Evolutionary conservation across 2,797 vertebrate genomes (phyloP).

Genomic region (Bovichtus variegatus): DNA sequence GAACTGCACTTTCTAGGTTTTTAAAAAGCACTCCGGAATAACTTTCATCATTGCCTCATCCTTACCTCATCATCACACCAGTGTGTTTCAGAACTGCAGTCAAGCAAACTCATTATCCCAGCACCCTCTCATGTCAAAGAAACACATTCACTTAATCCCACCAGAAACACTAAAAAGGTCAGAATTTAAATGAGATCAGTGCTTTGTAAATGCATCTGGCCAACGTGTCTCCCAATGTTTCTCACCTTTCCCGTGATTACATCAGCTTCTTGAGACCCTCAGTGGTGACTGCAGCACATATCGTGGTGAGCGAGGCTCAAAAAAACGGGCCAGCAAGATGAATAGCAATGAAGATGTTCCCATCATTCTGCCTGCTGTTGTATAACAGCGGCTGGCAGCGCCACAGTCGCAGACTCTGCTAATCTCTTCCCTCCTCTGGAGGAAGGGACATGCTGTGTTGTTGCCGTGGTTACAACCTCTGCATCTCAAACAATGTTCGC

Average conservation of each 20-base stretch:
- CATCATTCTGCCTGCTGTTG: constrained; percentile 29
- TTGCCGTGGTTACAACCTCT: constrained; percentile 68
- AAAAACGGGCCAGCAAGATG: constrained; percentile 14
- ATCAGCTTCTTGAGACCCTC: constrained; percentile 57
- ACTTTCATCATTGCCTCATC: constrained; percentile 29
- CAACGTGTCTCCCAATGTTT: constrained; percentile 41
- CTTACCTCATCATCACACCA: constrained; percentile 18
- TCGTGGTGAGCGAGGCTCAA: not conserved
- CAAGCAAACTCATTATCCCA: constrained; percentile 47
- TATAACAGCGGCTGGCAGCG: constrained; percentile 35
- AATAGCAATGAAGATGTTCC: constrained; percentile 53
- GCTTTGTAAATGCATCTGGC: constrained; percentile 38
- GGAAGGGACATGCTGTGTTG: constrained; percentile 52
- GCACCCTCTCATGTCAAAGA: constrained; percentile 40
- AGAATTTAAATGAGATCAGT: constrained; percentile 58
- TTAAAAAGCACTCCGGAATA: constrained; percentile 11
- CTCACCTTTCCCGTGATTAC: constrained; percentile 67
- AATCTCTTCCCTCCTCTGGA: constrained; percentile 17
- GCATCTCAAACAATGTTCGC: constrained; percentile 15
- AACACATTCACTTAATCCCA: constrained; percentile 46
- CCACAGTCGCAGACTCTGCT: constrained; percentile 15
- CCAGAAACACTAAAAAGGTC: constrained; percentile 50
- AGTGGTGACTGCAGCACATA: constrained; percentile 19
- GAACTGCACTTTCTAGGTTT: not conserved
- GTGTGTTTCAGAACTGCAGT: constrained; percentile 32